A percentile compares a stretch with the other conserved stretches of the same genome.
phyloP scores from a whole-genome alignment of 2,797 vertebrate species.

The Anas acuta region DNA sequence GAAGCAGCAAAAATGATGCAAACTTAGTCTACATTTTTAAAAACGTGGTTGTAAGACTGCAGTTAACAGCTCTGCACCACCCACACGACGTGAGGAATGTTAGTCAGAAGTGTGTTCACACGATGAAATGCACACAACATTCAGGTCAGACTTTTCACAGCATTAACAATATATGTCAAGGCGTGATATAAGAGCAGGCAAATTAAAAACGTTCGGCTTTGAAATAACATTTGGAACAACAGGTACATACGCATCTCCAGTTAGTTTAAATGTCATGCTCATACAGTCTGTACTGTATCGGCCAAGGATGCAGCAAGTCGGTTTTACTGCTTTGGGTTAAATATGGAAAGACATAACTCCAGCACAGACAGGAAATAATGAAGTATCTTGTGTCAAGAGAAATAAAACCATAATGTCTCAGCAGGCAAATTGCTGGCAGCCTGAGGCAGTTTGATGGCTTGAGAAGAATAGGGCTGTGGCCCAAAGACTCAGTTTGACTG shows the following conservation, averaged over 20 bases:
- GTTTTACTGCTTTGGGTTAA: slow-evolving; percentile 23
- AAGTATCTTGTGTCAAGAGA: slow-evolving; percentile 46
- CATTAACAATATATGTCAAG: background rate
- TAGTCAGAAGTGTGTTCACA: background rate
- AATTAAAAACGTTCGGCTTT: background rate
- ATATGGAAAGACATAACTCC: slow-evolving; percentile 9
- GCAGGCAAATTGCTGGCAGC: slow-evolving; percentile 42
- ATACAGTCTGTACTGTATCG: background rate
- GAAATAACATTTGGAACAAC: background rate
- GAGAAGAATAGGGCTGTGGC: slow-evolving; percentile 30
- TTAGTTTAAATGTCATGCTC: background rate
- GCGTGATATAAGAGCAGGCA: background rate
- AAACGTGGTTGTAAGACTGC: background rate
- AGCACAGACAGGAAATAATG: slow-evolving; percentile 55
- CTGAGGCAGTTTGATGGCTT: slow-evolving; percentile 12
- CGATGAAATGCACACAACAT: background rate
- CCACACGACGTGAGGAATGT: slow-evolving; percentile 2
- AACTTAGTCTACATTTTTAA: background rate
- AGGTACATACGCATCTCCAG: background rate
- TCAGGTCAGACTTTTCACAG: background rate
- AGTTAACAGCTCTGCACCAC: background rate
- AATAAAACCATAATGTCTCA: slow-evolving; percentile 18
- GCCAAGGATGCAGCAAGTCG: background rate
- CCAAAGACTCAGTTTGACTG: background rate
- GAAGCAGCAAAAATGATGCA: background rate